phyloP scores from a whole-genome alignment of 2,888 invertebrate genomes.

The Habrosyne pyritoides region DNA sequence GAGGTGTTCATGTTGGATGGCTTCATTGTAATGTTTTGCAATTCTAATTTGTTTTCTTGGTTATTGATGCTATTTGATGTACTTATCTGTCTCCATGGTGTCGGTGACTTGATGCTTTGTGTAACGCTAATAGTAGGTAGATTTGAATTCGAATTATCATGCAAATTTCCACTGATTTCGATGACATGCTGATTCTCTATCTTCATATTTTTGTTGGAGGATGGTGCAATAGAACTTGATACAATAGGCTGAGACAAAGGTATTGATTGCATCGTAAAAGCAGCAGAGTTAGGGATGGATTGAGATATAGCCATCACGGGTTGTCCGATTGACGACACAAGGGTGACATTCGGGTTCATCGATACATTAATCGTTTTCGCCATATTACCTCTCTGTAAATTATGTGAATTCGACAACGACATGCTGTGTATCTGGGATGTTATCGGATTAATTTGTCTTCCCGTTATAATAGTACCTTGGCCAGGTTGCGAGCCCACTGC shows the following conservation, averaged over 20 bases:
- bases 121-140: conserved; percentile 77
- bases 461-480: conserved; percentile 60
- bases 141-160: conserved; percentile 61
- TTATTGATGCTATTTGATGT: conserved; percentile 44
- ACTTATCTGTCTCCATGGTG: conserved; percentile 73
- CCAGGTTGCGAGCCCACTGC: conserved; percentile 60
- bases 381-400: conserved; percentile 60
- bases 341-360: conserved; percentile 74
- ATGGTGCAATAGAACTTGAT: conserved; percentile 74
- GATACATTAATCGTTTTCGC: conserved; percentile 67
- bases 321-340: conserved; percentile 74
- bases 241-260: conserved; percentile 78
- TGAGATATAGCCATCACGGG: conserved; percentile 80
- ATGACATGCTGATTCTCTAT: conserved; percentile 76
- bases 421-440: conserved; percentile 77
- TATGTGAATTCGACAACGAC: conserved; percentile 68
- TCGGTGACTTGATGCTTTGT: conserved; percentile 75
- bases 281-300: conserved; percentile 63
- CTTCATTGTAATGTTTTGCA: conserved; percentile 67
- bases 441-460: conserved; percentile 75
- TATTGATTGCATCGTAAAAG: conserved; percentile 74
- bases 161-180: conserved; percentile 76
- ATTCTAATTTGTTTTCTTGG: conserved; percentile 65
- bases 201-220: conserved; percentile 66
- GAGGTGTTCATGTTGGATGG: conserved; percentile 54